Conservation (phyloP, 2,113 vertebrate genomes). For the Amphilophus citrinellus region DNA sequence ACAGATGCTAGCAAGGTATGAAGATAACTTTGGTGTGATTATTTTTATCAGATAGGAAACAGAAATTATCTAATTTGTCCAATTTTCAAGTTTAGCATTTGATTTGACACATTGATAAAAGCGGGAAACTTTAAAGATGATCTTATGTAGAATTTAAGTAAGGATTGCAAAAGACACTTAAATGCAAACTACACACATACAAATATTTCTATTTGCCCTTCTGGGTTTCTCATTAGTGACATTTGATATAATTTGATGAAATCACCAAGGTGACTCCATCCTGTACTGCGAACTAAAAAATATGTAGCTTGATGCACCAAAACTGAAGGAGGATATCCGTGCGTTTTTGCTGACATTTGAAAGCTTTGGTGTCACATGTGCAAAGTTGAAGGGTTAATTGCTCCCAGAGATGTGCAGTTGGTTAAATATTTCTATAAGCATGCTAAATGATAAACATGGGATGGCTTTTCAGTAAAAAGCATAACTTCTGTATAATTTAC, state of each 20-base stretch:
- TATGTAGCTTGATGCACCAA: conserved; percentile 9
- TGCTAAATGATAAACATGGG: not conserved
- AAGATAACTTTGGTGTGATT: not conserved
- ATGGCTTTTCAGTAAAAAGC: not conserved
- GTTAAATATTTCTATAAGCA: not conserved
- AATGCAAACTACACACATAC: not conserved
- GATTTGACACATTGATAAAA: conserved; percentile 29
- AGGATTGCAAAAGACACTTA: not conserved
- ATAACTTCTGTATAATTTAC: not conserved
- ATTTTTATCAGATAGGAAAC: not conserved
- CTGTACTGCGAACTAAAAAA: conserved; percentile 24
- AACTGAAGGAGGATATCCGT: conserved; percentile 47
- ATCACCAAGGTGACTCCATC: not conserved
- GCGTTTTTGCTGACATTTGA: conserved; percentile 20
- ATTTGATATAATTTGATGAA: not conserved
- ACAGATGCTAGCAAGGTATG: not conserved
- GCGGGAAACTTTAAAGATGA: not conserved
- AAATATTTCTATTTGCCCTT: not conserved
- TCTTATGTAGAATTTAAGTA: accelerated
- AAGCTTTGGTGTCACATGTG: conserved; percentile 23
- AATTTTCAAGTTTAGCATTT: not conserved
- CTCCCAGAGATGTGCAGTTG: not conserved
- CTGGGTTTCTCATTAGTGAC: not conserved
- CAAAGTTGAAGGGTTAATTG: not conserved
- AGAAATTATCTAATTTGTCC: not conserved